Evolutionary conservation across 2,797 vertebrate species (phyloP), one percentile per base, ranked within the genome.

Genomic region (Percopsis omiscomaycus): DNA sequence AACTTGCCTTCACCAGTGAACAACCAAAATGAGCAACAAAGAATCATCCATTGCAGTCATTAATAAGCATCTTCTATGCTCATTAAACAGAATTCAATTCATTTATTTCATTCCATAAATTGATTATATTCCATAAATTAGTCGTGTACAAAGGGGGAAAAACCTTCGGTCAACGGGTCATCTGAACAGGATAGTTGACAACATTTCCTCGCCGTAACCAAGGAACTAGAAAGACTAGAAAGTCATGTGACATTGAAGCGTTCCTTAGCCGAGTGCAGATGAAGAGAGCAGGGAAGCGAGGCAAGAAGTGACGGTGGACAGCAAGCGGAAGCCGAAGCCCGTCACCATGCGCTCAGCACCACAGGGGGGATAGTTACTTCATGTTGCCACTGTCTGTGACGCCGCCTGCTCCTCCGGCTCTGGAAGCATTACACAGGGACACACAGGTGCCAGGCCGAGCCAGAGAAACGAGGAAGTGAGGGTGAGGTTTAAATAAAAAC

Each of bases 331-430:
- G 93, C 90, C 74, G 82, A 89, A 93, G 86, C 94, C 95, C 94
- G 5, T 87, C 95, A 95, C 95, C 96, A 94, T 94, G 95, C 95
- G 89, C 71, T 84, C 61, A 73, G 59, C 66, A 85, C 87, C 84
- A 70, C 83, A 84, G 80, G 78, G 92, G 84, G 86, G 82, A 92
- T 95, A 98, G 92, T 98, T 98, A 98, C 96, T 95, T 97, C 94
- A 91, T 91, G 90, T 80, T 92, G 94, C 90, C 94, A 95, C 91
- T 94, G 83, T 93, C 91, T 85, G 91, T 83, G 89, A 89, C 84
- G 88, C 87, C 87, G 86, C 90, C 93, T 90, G 93, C 89, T 84
- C 91, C 90, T 90, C 94, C 93, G 52, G 79, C 87, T 91, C 95
- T 89, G 92, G 91, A 73, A 83, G 94, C 88, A 91, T 89, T 91